Base-by-base conservation (phyloP, 2,113 vertebrate species). In the Microcebus griseorufus region DNA sequence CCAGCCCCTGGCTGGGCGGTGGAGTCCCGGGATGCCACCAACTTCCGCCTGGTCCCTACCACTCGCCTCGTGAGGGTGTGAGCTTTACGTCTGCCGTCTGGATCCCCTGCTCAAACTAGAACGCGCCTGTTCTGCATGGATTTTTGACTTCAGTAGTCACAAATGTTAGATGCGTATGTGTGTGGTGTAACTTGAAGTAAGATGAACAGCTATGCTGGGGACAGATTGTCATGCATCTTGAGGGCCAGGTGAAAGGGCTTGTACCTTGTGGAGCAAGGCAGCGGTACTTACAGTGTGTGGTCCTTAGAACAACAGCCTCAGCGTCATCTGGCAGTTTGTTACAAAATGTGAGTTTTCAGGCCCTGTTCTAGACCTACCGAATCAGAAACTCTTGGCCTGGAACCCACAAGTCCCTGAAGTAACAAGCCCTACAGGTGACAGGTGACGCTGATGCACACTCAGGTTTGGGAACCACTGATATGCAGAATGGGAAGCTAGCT, bases 111-210 rank as follows among this genome's bases (percentile, higher is more conserved):
- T 81, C 53, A 48, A 69, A 81, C 37, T 60, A 14, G 80, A 81
- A 83, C 42, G 34, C 62, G 58, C 83, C 90, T 81, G 60, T 76
- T 92, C 65, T 70, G 25, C 2, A 2, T 25, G 32, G 34, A 60
- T 9, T 42, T 20, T 70, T 87, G 89, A 58, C 55, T 75, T 53
- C 9, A 14, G 3, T 13, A 64, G 78, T 3, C 73, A 53, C 53
- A 62, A 7, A 70, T 65, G 34, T 2, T n/a, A 85, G 58, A n/a
- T 1, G 11, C 11, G 0, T 20, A 48, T 27, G 70, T 90, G 94
- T 85, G 79, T 48, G 96, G 67, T 34, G 25, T 67, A n/a, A 27
- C 13, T 42, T 72, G 64, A 95, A 96, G 64, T 70, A 76, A 80
- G 39, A 8, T 4, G 58, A 70, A 64, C 48, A 73, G 7, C 16